Evolutionary conservation across 2,888 invertebrate species (phyloP), one percentile per base, ranked within the genome.

Genomic region (Lamellibrachia columna): DNA sequence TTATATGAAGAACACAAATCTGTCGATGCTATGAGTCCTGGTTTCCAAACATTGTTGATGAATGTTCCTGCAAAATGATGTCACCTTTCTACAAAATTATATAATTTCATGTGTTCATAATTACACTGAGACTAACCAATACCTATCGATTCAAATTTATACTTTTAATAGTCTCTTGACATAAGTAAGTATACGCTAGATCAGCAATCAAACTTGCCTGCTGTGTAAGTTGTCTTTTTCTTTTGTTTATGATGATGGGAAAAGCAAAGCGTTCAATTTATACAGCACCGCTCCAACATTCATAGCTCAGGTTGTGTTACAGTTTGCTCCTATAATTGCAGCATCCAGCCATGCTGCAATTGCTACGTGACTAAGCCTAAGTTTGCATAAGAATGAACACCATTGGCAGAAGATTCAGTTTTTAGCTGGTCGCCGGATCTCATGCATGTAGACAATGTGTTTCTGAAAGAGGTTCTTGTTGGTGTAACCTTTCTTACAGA

Each of bases 401-500:
- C 22, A 75, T 22, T 75, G 75, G 22, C 75, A 75, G 75, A 22
- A 22, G 22, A 22, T 15, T 75, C 75, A 75, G 75, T 75, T 75
- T 75, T 75, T 75, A 75, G 75, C 75, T 75, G 75, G 75, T 75
- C 75, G 75, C 75, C 75, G 75, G 75, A 75, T 93, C 91, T 94
- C 94, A 90, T 94, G 94, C 92, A 92, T 94, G 92, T 94, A 94
- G n/a, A 92, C 60, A 58, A 94, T 94, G 92, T 94, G 94, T 90
- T 94, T 94, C 90, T 94, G 93, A 60, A 93, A 93, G 11, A 93
- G 92, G 11, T 92, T 93, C 28, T 92, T 90, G 9, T 92, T 93
- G 22, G 93, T 91, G 91, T 94, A 94, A 6, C 92, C 92, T 92
- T 93, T 94, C 75, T 92, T 91, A 90, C 94, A 94, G 15, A 92